Percentiles rank a stretch among this genome's conserved stretches.
Conservation (phyloP, 2,113 vertebrate species). For the Phrynosoma blainvillii region DNA sequence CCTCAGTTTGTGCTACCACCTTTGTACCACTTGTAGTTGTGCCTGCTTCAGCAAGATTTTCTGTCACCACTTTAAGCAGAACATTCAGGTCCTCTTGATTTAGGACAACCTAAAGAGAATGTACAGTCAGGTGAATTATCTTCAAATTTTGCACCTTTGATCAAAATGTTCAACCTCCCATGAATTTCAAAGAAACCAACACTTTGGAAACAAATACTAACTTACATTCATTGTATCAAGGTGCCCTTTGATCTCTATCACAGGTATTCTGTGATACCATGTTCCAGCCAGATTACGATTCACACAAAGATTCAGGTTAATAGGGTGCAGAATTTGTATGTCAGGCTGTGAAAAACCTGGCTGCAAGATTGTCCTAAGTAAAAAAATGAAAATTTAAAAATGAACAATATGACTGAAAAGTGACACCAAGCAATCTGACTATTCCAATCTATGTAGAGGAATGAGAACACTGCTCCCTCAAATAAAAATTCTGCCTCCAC, state of each 20-base stretch:
- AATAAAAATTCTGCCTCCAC: too few relatives aligned
- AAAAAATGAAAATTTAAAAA: neutral
- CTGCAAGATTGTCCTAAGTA: slow-evolving; percentile 77
- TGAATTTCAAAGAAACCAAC: neutral
- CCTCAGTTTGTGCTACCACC: slow-evolving; percentile 56
- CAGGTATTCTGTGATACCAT: slow-evolving; percentile 89
- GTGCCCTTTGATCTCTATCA: slow-evolving; percentile 85
- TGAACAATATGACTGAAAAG: too few relatives aligned
- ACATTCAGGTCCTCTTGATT: slow-evolving; percentile 90
- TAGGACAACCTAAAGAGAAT: slow-evolving; percentile 79
- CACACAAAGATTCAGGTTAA: slow-evolving; percentile 88
- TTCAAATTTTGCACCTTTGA: too few relatives aligned
- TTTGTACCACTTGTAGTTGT: slow-evolving; percentile 62
- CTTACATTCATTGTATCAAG: slow-evolving; percentile 88
- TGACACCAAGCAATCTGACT: neutral
- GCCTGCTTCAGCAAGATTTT: slow-evolving; percentile 90
- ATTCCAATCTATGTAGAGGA: neutral
- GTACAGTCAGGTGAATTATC: neutral
- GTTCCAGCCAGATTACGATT: slow-evolving; percentile 88
- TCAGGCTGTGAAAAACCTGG: slow-evolving; percentile 71
- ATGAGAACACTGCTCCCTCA: too few relatives aligned
- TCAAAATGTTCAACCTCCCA: neutral
- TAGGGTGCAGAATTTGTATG: slow-evolving; percentile 89
- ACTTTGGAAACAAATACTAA: slow-evolving; percentile 20
- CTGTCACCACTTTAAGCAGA: slow-evolving; percentile 86